Percentiles rank a stretch among this genome's conserved stretches.
Conservation (phyloP, 1,140 invertebrate genomes). For the Asobara japonica region DNA sequence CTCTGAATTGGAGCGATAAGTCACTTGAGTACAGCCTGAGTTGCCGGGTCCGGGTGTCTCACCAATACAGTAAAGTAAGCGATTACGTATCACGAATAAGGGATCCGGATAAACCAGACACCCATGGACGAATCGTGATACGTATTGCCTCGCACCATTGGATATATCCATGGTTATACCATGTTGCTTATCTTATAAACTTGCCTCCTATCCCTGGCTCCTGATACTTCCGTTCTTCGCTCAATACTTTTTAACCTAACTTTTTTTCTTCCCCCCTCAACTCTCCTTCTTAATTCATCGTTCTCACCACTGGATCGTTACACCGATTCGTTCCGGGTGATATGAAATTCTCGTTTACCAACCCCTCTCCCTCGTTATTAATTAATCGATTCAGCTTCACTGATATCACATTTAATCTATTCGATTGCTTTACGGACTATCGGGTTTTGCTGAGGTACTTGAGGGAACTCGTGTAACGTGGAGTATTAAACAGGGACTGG, state of each 20-base stretch:
- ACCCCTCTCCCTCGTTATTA: slow-evolving; percentile 13
- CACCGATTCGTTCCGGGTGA: slow-evolving; percentile 19
- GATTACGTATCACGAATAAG: slow-evolving; percentile 47
- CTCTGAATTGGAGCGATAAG: slow-evolving; percentile 60
- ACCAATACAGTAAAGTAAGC: slow-evolving; percentile 40
- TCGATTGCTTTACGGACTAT: slow-evolving; percentile 21
- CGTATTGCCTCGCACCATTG: slow-evolving; percentile 12
- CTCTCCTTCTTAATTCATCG: background rate
- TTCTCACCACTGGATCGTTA: background rate
- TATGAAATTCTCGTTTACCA: slow-evolving; percentile 13
- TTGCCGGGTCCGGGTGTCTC: slow-evolving; percentile 19
- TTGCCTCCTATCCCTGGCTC: slow-evolving; percentile 14
- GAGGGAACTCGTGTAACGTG: background rate
- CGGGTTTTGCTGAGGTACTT: background rate
- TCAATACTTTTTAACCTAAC: background rate
- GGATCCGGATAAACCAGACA: slow-evolving; percentile 60
- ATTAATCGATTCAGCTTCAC: slow-evolving; percentile 22
- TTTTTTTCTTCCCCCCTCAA: no score
- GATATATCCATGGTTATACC: slow-evolving; percentile 5
- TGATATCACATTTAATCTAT: slow-evolving; percentile 28
- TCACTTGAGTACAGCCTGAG: slow-evolving; percentile 52
- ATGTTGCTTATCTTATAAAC: slow-evolving; percentile 15
- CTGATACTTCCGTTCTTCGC: slow-evolving; percentile 16
- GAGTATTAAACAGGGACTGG: slow-evolving; percentile 3
- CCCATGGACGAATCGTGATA: slow-evolving; percentile 20